Conservation (phyloP, 1,140 invertebrate genomes). For the Megalopta genalis region DNA sequence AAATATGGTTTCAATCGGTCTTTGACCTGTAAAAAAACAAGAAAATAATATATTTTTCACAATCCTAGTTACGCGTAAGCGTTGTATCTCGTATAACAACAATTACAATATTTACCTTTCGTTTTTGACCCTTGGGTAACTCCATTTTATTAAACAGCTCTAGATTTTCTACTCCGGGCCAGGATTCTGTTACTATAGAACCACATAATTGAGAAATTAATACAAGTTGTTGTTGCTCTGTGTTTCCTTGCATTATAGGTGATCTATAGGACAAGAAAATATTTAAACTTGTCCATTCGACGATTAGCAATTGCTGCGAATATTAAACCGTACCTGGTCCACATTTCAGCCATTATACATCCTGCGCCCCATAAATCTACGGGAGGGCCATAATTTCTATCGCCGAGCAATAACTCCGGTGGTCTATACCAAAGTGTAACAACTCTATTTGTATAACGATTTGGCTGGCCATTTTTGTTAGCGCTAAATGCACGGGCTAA, state of each 20-base stretch:
- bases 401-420: slow-evolving; percentile 93
- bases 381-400: slow-evolving; percentile 96
- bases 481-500: slow-evolving; percentile 94
- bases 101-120: slow-evolving; percentile 84
- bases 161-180: slow-evolving; percentile 96
- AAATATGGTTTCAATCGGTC: slow-evolving; percentile 95
- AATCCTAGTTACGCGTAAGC: neutral
- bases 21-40: slow-evolving; percentile 85
- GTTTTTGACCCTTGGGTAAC: slow-evolving; percentile 93
- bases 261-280: slow-evolving; percentile 73
- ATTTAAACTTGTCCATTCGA: neutral
- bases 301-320: neutral
- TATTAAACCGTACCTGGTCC: slow-evolving; percentile 89
- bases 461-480: slow-evolving; percentile 91
- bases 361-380: slow-evolving; percentile 99
- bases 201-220: slow-evolving; percentile 98
- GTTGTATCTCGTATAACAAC: neutral
- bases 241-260: slow-evolving; percentile 94
- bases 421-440: slow-evolving; percentile 99
- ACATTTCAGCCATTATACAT: slow-evolving; percentile 99
- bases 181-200: slow-evolving; percentile 95
- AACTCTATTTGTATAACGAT: slow-evolving; percentile 97
- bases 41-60: neutral
- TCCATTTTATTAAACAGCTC: slow-evolving; percentile 96
- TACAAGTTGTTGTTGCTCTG: slow-evolving; percentile 97